Percentiles rank a stretch among this genome's conserved stretches.
Evolutionary conservation across 2,888 invertebrate species (phyloP).

Genomic region (Abrostola triplasia): DNA sequence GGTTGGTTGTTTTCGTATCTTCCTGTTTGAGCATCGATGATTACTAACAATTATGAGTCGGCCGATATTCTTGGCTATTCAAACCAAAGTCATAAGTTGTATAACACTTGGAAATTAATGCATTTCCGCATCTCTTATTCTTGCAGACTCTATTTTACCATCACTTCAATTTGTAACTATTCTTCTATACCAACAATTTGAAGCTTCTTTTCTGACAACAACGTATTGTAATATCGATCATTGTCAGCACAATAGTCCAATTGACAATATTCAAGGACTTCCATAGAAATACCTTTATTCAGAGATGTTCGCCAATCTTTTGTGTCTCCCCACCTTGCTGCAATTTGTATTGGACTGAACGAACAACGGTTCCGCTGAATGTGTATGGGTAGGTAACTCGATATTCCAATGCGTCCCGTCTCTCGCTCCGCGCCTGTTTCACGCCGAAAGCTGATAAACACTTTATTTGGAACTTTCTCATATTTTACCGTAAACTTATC

Average conservation of each 20-base stretch:
- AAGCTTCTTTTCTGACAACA: constrained; percentile 61
- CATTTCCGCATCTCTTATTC: no score
- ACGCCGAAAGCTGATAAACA: constrained; percentile 50
- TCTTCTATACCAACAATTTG: constrained; percentile 25
- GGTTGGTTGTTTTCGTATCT: background rate
- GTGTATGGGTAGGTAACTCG: constrained; percentile 45
- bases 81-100: no score
- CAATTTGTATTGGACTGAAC: constrained; percentile 7
- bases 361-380: constrained; percentile 19
- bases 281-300: constrained; percentile 65
- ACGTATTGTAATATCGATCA: constrained; percentile 50
- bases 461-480: constrained; percentile 59
- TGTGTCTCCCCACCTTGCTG: constrained; percentile 54
- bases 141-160: background rate
- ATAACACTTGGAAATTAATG: no score
- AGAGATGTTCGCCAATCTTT: constrained; percentile 62
- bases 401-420: constrained; percentile 30
- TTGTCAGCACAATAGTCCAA: constrained; percentile 62
- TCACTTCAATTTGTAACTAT: constrained; percentile 21
- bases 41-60: background rate
- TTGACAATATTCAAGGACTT: constrained; percentile 69
- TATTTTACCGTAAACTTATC: constrained; percentile 63
- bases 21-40: no score
- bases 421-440: constrained; percentile 17
- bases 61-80: background rate